These are phyloP conservation scores for Octomys mimax DNA, from an alignment of 2,797 vertebrate genomes.

Conservation along the genomic window DNA sequence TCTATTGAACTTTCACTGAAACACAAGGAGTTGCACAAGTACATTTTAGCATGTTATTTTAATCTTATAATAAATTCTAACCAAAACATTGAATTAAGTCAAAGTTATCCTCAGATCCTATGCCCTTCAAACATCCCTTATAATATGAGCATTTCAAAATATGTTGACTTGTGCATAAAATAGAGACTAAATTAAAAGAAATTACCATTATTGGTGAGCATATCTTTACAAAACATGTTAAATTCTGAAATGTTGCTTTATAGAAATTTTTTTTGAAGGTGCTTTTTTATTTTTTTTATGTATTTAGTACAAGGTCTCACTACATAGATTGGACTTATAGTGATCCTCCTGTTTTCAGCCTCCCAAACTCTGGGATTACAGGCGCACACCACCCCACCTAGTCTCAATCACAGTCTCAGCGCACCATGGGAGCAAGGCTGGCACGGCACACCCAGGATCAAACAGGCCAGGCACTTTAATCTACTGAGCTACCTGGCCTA, in stretches of 20 bases:
- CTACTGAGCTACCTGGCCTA: not conserved
- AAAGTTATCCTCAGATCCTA: not conserved
- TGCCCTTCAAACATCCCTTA: not conserved
- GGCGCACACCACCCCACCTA: no score
- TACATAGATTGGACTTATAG: no score
- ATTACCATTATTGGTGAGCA: not conserved
- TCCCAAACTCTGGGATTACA: no score
- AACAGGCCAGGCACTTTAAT: no score
- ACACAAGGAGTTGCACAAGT: not conserved
- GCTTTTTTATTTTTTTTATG: no score
- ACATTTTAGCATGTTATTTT: not conserved
- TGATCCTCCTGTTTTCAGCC: no score
- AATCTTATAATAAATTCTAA: not conserved
- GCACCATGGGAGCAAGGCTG: no score
- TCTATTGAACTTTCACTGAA: slow-evolving; percentile 31
- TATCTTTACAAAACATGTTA: not conserved
- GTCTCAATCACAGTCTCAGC: no score
- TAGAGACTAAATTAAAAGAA: not conserved
- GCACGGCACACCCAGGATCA: no score
- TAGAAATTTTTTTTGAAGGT: no score
- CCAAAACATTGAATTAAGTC: not conserved
- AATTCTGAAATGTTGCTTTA: slow-evolving; percentile 6
- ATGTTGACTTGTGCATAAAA: not conserved
- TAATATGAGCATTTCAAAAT: not conserved
- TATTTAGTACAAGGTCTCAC: no score